Base-by-base conservation (phyloP, 2,888 invertebrate genomes). In the Serripes groenlandicus region DNA sequence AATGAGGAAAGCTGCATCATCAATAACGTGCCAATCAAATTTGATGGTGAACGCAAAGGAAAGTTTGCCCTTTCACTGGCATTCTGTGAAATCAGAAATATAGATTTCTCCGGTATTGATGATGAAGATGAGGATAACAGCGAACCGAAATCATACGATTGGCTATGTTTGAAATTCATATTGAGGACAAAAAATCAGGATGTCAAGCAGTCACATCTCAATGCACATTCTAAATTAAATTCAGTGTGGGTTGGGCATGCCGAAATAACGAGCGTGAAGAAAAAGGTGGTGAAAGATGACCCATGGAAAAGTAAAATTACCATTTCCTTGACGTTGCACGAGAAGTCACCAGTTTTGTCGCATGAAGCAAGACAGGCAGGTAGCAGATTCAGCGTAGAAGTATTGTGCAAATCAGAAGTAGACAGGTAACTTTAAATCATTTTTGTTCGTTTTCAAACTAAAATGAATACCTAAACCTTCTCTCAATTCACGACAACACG, bases 71-170 rank as follows among this genome's bases (percentile, higher is more conserved):
- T 90, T 11, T 52, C 62, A 0, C 56, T 73, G 15, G 60, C 66
- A n/a, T 88, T 75, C 76, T 89, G 89, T 71, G 82, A 80, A 26
- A 60, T 86, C 5, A 81, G 90, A 56, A 87, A 90, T 56, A 87
- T 90, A 35, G 89, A 89, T 21, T 83, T 89, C 66, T 81, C 82
- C 2, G 86, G 85, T 30, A 71, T 70, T 32, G 66, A 66, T 21
- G 69, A 76, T 11, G 83, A 83, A 15, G 86, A 86, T 0, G 85
- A 86, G 11, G n/a, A 34, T 37, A 58, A 35, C 23, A 23, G 23
- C 49, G 42, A 64, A 7, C 15, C 56, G 3, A n/a, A 18, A 23
- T 71, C 73, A 2, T 75, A 78, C 66, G 78, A 79, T 34, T 79
- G 81, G 79, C 56, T 82, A 37, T 82, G 79, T 70, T 11, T 79